Evolutionary conservation across 1,140 invertebrate genomes (phyloP), one percentile per base, ranked within the genome.

Genomic region (Bursaphelenchus mucronatus): DNA sequence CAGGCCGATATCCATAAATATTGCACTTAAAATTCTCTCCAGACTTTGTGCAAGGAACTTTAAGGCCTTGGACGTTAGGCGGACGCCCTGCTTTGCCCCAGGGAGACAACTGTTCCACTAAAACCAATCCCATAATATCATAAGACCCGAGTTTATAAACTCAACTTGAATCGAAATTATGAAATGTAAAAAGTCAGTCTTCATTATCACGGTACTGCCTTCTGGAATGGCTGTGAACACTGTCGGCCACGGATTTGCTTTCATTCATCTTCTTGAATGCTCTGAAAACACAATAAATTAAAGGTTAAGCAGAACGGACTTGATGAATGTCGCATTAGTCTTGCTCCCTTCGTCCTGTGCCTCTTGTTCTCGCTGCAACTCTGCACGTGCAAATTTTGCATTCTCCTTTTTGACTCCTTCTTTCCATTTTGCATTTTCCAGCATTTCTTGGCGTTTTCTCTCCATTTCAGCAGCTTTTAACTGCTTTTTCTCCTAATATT

Each of bases 401-500:
- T 59, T 59, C 46, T 59, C 57, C 40, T 59, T 13, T 8, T 44
- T 13, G 10, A 59, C 57, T 39, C 52, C 40, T 44, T 59, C 57
- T 9, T 59, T 59, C 57, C 57, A 59, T 50, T 59, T 17, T 30
- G 41, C 57, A 50, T 59, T 59, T 11, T 59, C 21, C 40, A 40
- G 11, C 57, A 59, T 59, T 39, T 57, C 57, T 17, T 50, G 13
- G 17, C 13, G 57, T 50, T 43, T 30, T 13, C 57, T 13, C 40
- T 30, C 57, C 57, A 59, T 59, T 43, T 59, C 57, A 15, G 13
- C 57, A 3, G 57, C 57, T 59, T 59, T 59, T 44, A 21, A 55
- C 13, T n/a, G 1, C 30, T 57, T 13, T 30, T 39, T 44, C 57
- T 59, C 45, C 13, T 30, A 30, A 30, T 30, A 30, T 30, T 30